Base-by-base conservation (phyloP, 2,888 invertebrate genomes). In the Sphinx pinastri region DNA sequence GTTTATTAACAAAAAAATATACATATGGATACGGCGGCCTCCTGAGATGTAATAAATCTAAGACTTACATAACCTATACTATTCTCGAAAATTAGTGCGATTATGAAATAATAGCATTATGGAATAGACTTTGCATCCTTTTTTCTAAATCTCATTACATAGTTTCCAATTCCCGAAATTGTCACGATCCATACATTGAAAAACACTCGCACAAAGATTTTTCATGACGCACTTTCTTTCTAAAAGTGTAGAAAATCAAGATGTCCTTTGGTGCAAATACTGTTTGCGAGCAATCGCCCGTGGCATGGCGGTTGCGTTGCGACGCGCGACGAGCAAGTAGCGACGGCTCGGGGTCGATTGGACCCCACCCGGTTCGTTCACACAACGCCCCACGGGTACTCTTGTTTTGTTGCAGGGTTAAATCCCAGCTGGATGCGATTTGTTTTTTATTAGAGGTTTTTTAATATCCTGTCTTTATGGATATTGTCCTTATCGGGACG, bases 311-410 rank as follows among this genome's bases (percentile, higher is more conserved):
- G 84, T 86, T 82, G 81, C 82, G 82, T 83, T 80, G 81, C 79
- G 82, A 75, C 75, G 77, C 77, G 77, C 63, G 16, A 19, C 63
- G 49, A 49, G 63, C 6, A 7, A 38, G 38, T 38, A 38, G 38
- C 47, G 13, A 38, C 58, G 58, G 63, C 63, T 19, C 51, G 45
- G 69, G 60, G 60, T 69, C 69, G 77, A 69, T 75, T 73, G 75
- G 79, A 78, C 83, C 84, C 86, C 86, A 84, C 84, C 85, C 86
- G 85, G 84, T 77, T 78, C 84, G 85, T 88, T 90, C 89, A 83
- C 88, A 89, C 87, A 86, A 79, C 84, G 80, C 86, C 86, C 85
- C 80, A 82, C 77, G 70, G 74, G 76, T 76, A 77, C 78, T 79
- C 78, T 80, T 75, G 74, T 74, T 76, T 77, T 74, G 68, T 68